Evolutionary conservation across 2,113 vertebrate genomes (phyloP).

Genomic region (Setophaga kirtlandii): DNA sequence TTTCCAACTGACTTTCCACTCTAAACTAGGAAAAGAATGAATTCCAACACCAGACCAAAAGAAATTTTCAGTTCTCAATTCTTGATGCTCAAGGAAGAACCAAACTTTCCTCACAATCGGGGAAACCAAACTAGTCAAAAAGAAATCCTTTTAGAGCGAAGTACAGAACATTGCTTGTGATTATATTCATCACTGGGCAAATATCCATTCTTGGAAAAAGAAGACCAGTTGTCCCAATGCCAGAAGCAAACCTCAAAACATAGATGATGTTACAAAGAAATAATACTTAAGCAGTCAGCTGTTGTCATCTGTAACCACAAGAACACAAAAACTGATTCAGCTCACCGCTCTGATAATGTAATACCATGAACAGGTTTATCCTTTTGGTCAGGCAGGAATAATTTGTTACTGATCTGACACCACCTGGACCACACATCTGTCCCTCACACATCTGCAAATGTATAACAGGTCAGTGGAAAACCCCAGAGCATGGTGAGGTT

Average conservation of each 20-base stretch:
- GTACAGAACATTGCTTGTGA: not conserved
- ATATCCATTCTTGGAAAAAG: not conserved
- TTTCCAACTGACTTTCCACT: not conserved
- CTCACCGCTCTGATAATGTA: not conserved
- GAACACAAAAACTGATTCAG: accelerated
- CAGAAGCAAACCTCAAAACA: not conserved
- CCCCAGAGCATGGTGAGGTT: not conserved
- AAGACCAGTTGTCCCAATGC: not conserved
- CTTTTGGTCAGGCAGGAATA: not conserved
- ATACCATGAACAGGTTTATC: not conserved
- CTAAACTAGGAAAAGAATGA: not conserved
- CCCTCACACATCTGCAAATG: not conserved
- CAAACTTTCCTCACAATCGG: not conserved
- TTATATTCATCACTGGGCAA: not conserved
- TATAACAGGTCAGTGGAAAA: not conserved
- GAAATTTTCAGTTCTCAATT: not conserved
- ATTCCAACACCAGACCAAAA: not conserved
- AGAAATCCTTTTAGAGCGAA: not conserved
- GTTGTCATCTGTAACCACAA: not conserved
- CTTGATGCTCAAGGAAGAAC: not conserved
- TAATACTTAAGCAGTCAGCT: not conserved
- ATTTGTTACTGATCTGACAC: not conserved
- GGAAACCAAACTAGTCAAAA: not conserved
- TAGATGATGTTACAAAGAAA: not conserved
- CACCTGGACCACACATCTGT: not conserved